Evolutionary conservation across 2,113 vertebrate genomes (phyloP).

Genomic region (Calidris pugnax): DNA sequence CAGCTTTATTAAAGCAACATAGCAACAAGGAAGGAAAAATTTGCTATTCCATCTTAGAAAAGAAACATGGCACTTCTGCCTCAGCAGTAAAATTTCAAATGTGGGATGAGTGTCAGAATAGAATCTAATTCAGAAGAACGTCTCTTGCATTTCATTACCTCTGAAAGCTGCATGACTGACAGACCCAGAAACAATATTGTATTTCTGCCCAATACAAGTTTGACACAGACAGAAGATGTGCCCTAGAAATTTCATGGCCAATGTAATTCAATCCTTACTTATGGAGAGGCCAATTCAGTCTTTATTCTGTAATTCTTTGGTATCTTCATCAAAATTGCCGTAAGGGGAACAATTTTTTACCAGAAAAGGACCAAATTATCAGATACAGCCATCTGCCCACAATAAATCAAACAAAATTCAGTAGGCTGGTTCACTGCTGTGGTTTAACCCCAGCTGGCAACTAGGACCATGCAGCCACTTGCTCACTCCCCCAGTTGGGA

Average conservation of each 20-base stretch:
- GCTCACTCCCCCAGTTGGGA: background rate
- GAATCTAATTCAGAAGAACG: background rate
- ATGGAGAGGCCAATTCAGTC: background rate
- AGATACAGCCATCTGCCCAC: background rate
- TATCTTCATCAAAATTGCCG: background rate
- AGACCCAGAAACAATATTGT: background rate
- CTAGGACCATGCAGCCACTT: background rate
- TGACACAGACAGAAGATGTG: background rate
- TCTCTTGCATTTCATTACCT: background rate
- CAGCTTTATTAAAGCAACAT: background rate
- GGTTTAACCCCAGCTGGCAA: background rate
- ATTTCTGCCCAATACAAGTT: background rate
- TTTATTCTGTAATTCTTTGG: background rate
- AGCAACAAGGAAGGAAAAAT: background rate
- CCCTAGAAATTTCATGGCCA: slow-evolving; percentile 40
- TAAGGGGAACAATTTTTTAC: background rate
- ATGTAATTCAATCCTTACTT: background rate
- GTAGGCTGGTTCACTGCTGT: background rate
- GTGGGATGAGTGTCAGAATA: background rate
- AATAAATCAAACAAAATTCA: background rate
- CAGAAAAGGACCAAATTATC: background rate
- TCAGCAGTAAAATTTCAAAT: background rate
- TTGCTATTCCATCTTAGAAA: background rate
- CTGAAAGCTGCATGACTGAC: background rate
- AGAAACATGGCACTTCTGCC: background rate